Evolutionary conservation across 2,888 invertebrate species (phyloP).

Genomic region (Proisotoma minuta): DNA sequence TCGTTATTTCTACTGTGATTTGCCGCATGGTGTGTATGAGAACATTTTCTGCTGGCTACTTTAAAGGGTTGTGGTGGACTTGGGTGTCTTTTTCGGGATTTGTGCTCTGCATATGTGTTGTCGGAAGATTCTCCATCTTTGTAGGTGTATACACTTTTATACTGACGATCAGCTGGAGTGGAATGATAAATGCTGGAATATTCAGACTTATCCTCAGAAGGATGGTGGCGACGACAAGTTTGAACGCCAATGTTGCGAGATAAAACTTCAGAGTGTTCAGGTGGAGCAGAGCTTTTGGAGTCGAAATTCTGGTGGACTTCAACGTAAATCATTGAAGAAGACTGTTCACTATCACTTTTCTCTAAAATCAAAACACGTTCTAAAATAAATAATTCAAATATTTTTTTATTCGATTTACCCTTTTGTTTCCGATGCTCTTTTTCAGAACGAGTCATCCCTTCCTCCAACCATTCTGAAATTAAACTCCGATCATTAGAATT

Average conservation of each 20-base stretch:
- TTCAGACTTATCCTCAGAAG: background rate
- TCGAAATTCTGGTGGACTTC: slow-evolving; percentile 20
- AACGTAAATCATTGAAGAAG: slow-evolving; percentile 32
- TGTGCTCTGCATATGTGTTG: no score
- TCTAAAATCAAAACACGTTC: slow-evolving; percentile 13
- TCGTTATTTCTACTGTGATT: background rate
- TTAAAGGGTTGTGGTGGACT: slow-evolving; percentile 1
- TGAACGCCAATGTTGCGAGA: background rate
- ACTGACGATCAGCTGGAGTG: background rate
- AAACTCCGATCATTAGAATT: no score
- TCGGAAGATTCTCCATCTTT: no score
- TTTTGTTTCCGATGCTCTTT: background rate
- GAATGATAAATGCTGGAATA: slow-evolving; percentile 1
- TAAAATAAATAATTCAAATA: slow-evolving; percentile 1
- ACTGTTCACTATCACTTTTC: slow-evolving; percentile 19
- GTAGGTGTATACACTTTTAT: background rate
- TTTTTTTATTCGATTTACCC: background rate
- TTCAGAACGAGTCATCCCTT: background rate
- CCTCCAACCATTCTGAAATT: background rate
- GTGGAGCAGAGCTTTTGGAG: background rate
- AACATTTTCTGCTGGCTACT: background rate
- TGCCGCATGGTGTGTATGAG: background rate
- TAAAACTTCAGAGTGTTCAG: background rate
- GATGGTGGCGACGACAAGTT: background rate
- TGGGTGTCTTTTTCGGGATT: background rate